Evolutionary conservation across 2,888 invertebrate genomes (phyloP), one percentile per base, ranked within the genome.

Genomic region (Zhengitettix transpicula): DNA sequence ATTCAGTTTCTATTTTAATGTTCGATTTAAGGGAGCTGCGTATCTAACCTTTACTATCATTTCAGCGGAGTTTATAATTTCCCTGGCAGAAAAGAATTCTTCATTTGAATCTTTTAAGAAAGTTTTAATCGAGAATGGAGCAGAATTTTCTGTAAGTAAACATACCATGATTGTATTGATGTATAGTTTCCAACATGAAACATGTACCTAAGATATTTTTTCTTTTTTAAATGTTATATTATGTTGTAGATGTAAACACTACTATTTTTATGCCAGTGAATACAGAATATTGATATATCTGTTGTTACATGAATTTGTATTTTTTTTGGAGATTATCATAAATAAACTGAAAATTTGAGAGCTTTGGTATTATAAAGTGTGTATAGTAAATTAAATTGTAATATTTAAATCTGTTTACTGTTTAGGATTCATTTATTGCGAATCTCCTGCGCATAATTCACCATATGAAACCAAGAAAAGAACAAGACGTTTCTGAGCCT

Each of bases 11-110:
- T 52, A 40, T 63, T 42, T 54, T 55, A 12, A 61, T 61, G 11
- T 56, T 67, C 67, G 63, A 52, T 52, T 14, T n/a, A 11, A 8
- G 16, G 12, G 2, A 8, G 9, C 5, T 52, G 12, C 16, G 15
- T 52, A 16, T 9, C 3, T 14, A n/a, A 16, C 11, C 15, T 17
- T 10, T 17, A 12, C 17, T 53, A 16, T 12, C 9, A 61, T 83
- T 84, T 57, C 77, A 87, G 99, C 99, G 60, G 98, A 99, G 75
- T 99, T 93, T 69, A 92, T 99, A 55, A 98, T 99, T 65, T 88
- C 93, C 68, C 76, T 99, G 66, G 93, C 98, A 1, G 88, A 90
- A 65, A 85, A 89, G 70, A 87, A 95, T 74, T 81, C 83, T 59
- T 85, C 84, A 0, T 89, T 93, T 68, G 92, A 94, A 1, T 76